Evolutionary conservation across 2,888 invertebrate species (phyloP).

Genomic region (Pecten maximus): DNA sequence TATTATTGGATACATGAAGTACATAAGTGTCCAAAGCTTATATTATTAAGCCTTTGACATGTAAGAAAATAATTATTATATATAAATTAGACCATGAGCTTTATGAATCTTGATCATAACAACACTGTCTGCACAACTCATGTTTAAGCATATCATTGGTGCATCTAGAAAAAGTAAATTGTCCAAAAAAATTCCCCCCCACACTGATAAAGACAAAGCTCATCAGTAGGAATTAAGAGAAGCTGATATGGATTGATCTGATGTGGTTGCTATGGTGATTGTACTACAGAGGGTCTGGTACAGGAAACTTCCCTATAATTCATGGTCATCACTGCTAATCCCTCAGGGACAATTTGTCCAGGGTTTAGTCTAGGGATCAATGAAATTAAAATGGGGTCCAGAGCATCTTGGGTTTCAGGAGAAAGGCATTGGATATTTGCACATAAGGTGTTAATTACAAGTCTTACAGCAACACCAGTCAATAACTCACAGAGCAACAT

Average conservation of each 20-base stretch:
- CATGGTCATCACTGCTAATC: neutral
- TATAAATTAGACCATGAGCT: too few species aligned
- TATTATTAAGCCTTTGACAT: too few species aligned
- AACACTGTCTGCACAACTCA: too few species aligned
- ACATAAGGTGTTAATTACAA: neutral
- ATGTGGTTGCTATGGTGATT: neutral
- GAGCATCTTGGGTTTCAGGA: neutral
- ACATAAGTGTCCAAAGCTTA: too few species aligned
- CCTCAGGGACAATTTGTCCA: neutral
- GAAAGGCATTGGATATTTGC: neutral
- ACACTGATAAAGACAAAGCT: neutral
- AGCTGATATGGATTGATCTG: neutral
- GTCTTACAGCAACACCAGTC: neutral
- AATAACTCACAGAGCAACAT: too few species aligned
- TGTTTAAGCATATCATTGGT: too few species aligned
- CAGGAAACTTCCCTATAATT: neutral
- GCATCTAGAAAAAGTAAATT: neutral
- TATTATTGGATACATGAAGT: too few species aligned
- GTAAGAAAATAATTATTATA: too few species aligned
- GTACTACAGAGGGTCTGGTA: neutral
- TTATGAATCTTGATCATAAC: too few species aligned
- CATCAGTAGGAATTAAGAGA: neutral
- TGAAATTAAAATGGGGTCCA: constrained; percentile 19
- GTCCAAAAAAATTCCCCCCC: neutral
- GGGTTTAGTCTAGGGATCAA: neutral